Conservation (phyloP, 2,113 vertebrate genomes). For the Numenius arquata region DNA sequence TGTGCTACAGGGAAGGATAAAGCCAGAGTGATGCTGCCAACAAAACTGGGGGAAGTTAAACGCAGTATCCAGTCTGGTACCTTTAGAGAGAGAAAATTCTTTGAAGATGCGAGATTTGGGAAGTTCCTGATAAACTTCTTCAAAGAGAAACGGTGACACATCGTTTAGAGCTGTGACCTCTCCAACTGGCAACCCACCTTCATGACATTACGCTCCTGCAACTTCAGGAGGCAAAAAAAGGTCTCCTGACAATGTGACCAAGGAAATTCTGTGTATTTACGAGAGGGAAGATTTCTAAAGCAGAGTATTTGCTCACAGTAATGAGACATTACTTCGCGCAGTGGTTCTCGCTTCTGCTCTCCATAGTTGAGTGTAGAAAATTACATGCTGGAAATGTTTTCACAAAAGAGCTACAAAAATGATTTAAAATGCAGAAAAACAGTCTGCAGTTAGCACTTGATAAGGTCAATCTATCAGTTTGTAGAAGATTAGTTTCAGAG, state of each 20-base stretch:
- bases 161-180: neutral
- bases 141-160: neutral
- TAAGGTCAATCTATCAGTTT: neutral
- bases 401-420: neutral
- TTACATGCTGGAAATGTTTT: neutral
- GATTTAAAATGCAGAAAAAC: neutral
- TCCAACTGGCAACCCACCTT: neutral
- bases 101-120: neutral
- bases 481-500: neutral
- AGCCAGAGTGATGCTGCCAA: neutral
- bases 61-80: neutral
- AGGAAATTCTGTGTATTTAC: neutral
- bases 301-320: neutral
- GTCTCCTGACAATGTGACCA: neutral
- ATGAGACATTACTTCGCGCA: neutral
- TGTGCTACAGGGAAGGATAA: neutral
- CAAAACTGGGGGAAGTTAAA: neutral
- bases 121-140: neutral
- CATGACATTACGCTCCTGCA: neutral
- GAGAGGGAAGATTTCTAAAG: neutral
- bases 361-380: accelerated
- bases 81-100: neutral
- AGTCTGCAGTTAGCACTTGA: neutral
- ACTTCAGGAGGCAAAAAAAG: neutral
- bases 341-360: neutral